Conservation (phyloP, 2,797 vertebrate genomes). For the Triplophysa bombifrons region DNA sequence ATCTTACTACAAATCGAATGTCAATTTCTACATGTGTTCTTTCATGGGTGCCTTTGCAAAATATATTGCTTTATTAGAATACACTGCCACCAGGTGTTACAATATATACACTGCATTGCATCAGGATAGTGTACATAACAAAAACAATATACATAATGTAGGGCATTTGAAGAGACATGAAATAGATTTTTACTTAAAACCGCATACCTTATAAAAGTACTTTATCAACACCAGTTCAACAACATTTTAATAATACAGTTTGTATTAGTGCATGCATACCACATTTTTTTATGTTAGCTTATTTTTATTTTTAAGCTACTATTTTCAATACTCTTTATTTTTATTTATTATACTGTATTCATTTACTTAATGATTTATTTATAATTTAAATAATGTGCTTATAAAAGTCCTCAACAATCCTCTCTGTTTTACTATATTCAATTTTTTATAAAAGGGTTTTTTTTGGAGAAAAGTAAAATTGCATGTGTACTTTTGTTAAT, state of each 20-base stretch:
- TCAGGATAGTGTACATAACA: neutral
- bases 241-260: too few species aligned
- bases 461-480: too few species aligned
- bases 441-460: neutral
- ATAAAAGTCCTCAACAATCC: too few species aligned
- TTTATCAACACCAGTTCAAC: too few species aligned
- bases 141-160: neutral
- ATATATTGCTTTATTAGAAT: neutral
- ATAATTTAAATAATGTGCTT: too few species aligned
- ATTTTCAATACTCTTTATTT: neutral
- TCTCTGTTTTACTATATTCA: neutral
- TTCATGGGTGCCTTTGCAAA: neutral
- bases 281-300: too few species aligned
- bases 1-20: neutral
- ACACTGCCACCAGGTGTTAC: constrained; percentile 2
- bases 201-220: too few species aligned
- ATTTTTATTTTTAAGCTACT: neutral
- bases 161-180: too few species aligned
- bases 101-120: neutral
- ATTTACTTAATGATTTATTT: too few species aligned
- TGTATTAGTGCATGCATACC: too few species aligned
- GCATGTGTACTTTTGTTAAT: too few species aligned
- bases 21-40: neutral
- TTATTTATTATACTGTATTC: neutral
- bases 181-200: too few species aligned